These are phyloP conservation scores for Allolobophora icterica DNA, from an alignment of 2,888 invertebrate species.

Conservation along the genomic window DNA sequence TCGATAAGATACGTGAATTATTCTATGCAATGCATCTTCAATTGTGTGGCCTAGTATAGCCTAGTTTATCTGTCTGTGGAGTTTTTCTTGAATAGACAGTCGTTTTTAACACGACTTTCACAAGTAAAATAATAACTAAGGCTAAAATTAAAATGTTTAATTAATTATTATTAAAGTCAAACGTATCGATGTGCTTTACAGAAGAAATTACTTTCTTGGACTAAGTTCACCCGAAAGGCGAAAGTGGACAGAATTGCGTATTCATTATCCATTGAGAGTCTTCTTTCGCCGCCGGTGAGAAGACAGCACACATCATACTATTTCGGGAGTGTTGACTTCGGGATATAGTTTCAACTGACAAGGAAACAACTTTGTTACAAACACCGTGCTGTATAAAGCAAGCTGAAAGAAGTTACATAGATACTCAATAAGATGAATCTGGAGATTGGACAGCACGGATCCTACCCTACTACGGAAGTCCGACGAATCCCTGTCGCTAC, in stretches of 20 bases:
- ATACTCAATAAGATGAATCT: background rate
- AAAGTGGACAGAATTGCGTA: background rate
- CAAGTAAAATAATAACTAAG: too few species aligned
- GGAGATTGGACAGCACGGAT: constrained; percentile 4
- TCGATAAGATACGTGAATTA: too few species aligned
- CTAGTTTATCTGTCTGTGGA: too few species aligned
- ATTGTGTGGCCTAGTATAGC: too few species aligned
- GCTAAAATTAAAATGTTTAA: too few species aligned
- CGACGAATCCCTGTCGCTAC: background rate
- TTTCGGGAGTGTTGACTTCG: background rate
- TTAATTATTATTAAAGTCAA: background rate
- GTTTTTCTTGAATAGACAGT: background rate
- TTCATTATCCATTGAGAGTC: background rate
- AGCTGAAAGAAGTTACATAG: background rate
- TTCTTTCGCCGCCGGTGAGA: background rate
- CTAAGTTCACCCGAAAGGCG: background rate
- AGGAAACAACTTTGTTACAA: background rate
- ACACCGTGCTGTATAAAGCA: background rate
- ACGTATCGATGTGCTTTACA: background rate
- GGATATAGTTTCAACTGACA: background rate
- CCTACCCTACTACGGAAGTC: background rate
- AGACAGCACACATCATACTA: background rate
- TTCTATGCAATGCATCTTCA: too few species aligned
- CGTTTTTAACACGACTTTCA: background rate
- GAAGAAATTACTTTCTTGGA: constrained; percentile 4